Evolutionary conservation across 1,140 invertebrate genomes (phyloP), one percentile per base, ranked within the genome.

Genomic region (Drosophila lacteicornis): DNA sequence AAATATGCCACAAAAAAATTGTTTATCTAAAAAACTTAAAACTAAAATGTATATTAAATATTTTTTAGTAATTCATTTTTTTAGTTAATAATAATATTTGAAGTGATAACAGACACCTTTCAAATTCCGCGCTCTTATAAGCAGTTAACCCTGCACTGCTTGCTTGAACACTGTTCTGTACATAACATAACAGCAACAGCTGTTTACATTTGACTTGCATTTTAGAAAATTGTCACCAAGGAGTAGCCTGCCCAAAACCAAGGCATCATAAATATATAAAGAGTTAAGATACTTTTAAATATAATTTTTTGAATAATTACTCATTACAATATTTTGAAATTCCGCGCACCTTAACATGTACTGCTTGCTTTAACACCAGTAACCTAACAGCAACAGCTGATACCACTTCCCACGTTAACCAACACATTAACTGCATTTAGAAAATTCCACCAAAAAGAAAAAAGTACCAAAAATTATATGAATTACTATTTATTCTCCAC

Each of bases 401-500:
- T 57, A 0, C 1, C 1, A 7, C 13, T 40, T 0, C 1, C 4
- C 3, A 57, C 9, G 36, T 25, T 57, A n/a, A 22, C 8, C 36
- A 57, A 12, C 55, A 40, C 55, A 25, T 11, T 2, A 6, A 15
- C 13, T 25, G 55, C 55, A 57, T 42, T 57, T 57, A 43, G 51
- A 55, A 55, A 55, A 38, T 22, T 55, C 51, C 17, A 55, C 51
- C 33, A 55, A 55, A 55, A 15, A 55, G 8, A 38, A 55, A 53
- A 17, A 15, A 9, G 2, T 15, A 55, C 0, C 2, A 15, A 9
- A 15, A 38, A 15, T 38, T 55, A 12, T 19, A 38, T 40, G 22
- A 55, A 36, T 36, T 4, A 9, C 8, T 5, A 22, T 22, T 55
- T 38, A 38, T 40, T 40, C 5, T 15, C 13, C 4, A 4, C 1